Evolutionary conservation across 2,113 vertebrate species (phyloP), one percentile per base, ranked within the genome.

Genomic region (Gyps fulvus): DNA sequence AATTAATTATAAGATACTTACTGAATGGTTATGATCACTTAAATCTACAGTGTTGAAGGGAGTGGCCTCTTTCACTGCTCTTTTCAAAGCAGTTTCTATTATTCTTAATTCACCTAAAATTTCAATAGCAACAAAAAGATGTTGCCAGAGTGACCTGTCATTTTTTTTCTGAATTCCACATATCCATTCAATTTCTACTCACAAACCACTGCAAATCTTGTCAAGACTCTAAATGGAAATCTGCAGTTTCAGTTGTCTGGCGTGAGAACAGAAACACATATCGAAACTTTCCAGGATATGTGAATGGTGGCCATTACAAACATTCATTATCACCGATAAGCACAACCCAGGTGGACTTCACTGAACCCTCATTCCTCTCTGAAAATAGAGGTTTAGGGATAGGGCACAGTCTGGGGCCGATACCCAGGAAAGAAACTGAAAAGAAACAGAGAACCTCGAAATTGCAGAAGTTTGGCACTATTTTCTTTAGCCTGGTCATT

Each of bases 321-420:
- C 16, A 4, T 10, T 32, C 72, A 3, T 43, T 34, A 25, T 27
- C 42, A 19, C 5, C 0, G 1, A 65, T 8, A 18, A 49, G n/a
- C 25, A 54, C 36, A 34, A 9, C 49, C 27, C 47, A 27, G 25
- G 52, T 2, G 31, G 57, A 47, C 36, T 50, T 69, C 52, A 18
- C 32, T 57, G 38, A 45, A 3, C 42, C 25, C 67, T 82, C 26
- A 3, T 9, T 63, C 45, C n/a, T 47, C 88, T 55, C 43, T 47
- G 81, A 40, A 81, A 18, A 4, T 23, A 63, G 63, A 47, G 43
- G 10, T 40, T 66, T 47, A 22, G 74, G 58, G 74, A 38, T 3
- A 50, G 71, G 36, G 13, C 73, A 78, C 32, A 23, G 18, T 3
- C 50, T 63, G 47, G 32, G 38, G 26, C 22, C 65, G n/a, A 59